A percentile compares a stretch with the other conserved stretches of the same genome.
These are phyloP conservation scores for Drosophila sulfurigaster DNA, from an alignment of 1,140 invertebrate genomes.

Conservation along the genomic window DNA sequence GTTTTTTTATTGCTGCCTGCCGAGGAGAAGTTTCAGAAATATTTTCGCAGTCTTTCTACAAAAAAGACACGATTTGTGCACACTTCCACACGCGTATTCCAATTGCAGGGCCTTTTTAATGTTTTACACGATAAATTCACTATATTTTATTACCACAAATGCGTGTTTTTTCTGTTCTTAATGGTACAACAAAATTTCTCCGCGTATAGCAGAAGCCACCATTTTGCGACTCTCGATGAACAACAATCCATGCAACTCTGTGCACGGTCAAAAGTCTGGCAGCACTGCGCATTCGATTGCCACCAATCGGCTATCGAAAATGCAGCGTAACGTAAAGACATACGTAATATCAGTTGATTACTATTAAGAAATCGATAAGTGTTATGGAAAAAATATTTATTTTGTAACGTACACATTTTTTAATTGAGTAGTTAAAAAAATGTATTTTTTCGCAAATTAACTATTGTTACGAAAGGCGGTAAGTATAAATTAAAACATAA, in stretches of 20 bases:
- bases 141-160: conserved; percentile 64
- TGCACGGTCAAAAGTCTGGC: conserved; percentile 23
- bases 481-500: no score
- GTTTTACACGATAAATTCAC: conserved; percentile 69
- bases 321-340: neutral
- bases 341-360: neutral
- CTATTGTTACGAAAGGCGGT: no score
- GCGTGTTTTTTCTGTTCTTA: conserved; percentile 71
- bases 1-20: conserved; percentile 64
- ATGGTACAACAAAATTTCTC: conserved; percentile 74
- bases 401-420: no score
- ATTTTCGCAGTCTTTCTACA: conserved; percentile 58
- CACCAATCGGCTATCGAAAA: conserved; percentile 7
- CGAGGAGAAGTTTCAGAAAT: conserved; percentile 39
- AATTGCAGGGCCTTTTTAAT: conserved; percentile 42
- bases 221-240: conserved; percentile 67
- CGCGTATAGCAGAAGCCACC: conserved; percentile 73
- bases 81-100: conserved; percentile 59
- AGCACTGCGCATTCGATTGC: conserved; percentile 22
- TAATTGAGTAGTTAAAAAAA: no score
- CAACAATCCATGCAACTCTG: conserved; percentile 47
- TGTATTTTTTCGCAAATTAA: neutral
- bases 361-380: conserved; percentile 19
- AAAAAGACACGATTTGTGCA: conserved; percentile 38
- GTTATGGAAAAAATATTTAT: neutral